A percentile compares a stretch with the other conserved stretches of the same genome.
phyloP scores from a whole-genome alignment of 2,113 vertebrate genomes.

The Microcebus ravelobensis region DNA sequence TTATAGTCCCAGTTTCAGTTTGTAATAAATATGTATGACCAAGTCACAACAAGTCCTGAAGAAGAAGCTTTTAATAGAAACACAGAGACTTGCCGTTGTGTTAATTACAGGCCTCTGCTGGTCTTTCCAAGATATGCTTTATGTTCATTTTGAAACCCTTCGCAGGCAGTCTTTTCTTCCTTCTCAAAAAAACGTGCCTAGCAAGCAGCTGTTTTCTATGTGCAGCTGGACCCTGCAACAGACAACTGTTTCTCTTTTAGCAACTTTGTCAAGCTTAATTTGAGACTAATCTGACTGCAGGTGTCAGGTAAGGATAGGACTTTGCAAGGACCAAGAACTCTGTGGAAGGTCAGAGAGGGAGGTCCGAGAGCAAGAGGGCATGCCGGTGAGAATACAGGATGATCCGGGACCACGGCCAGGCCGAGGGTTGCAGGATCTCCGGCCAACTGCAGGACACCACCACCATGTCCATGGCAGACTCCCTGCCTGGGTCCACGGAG shows the following conservation, averaged over 20 bases:
- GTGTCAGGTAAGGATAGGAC: constrained; percentile 83
- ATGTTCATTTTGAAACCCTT: constrained; percentile 76
- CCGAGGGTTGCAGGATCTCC: constrained; percentile 66
- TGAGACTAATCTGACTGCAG: constrained; percentile 84
- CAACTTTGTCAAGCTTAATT: constrained; percentile 82
- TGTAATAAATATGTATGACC: constrained; percentile 84
- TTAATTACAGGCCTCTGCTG: constrained; percentile 80
- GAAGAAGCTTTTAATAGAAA: constrained; percentile 74
- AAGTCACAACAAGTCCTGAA: constrained; percentile 82
- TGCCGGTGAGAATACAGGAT: constrained; percentile 73
- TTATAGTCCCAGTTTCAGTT: constrained; percentile 65
- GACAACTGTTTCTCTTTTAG: constrained; percentile 81
- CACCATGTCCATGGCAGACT: background rate
- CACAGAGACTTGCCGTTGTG: constrained; percentile 31
- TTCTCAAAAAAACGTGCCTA: background rate
- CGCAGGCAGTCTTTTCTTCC: constrained; percentile 66
- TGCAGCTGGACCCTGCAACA: constrained; percentile 64
- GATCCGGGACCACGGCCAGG: constrained; percentile 79
- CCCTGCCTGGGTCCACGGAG: background rate
- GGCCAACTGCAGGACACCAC: background rate
- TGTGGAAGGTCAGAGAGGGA: constrained; percentile 6
- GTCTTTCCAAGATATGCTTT: constrained; percentile 67
- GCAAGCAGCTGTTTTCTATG: constrained; percentile 77
- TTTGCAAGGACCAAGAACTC: constrained; percentile 76
- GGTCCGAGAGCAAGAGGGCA: constrained; percentile 74